phyloP scores from a whole-genome alignment of 1,140 invertebrate species.

The Drosophila nebulosa region DNA sequence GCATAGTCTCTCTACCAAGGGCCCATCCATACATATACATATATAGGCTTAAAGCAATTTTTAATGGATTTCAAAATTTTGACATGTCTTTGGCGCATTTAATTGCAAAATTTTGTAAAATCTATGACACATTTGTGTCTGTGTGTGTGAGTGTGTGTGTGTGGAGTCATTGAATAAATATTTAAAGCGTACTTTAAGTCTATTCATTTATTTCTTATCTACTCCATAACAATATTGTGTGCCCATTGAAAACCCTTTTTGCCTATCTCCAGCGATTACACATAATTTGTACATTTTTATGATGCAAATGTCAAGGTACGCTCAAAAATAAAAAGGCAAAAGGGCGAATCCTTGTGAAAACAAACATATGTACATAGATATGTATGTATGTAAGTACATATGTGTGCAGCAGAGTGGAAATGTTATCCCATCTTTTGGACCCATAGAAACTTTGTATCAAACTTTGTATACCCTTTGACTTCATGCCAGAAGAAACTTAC shows the following conservation, averaged over 20 bases:
- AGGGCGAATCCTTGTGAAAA: conserved; percentile 16
- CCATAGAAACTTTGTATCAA: background rate
- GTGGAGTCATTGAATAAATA: background rate
- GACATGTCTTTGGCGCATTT: conserved; percentile 65
- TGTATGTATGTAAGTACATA: background rate
- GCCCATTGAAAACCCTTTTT: conserved; percentile 26
- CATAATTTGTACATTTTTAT: conserved; percentile 58
- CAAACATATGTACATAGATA: conserved; percentile 19
- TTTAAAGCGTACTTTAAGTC: conserved; percentile 11
- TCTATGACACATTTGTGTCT: conserved; percentile 11
- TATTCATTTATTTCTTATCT: background rate
- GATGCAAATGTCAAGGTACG: conserved; percentile 44
- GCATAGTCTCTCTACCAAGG: conserved; percentile 63
- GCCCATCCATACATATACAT: conserved; percentile 34
- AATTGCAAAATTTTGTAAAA: conserved; percentile 73
- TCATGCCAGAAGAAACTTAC: too few relatives aligned
- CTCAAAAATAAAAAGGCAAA: conserved; percentile 18
- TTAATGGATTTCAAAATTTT: conserved; percentile 68
- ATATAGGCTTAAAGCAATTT: conserved; percentile 60
- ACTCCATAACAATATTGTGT: conserved; percentile 8
- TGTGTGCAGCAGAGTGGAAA: conserved; percentile 46
- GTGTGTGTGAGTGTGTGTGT: background rate
- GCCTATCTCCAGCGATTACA: conserved; percentile 27
- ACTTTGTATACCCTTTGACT: background rate
- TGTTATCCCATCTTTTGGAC: conserved; percentile 35